These are phyloP conservation scores for Galagoides demidoff DNA, from an alignment of 2,797 vertebrate genomes.

Conservation along the genomic window DNA sequence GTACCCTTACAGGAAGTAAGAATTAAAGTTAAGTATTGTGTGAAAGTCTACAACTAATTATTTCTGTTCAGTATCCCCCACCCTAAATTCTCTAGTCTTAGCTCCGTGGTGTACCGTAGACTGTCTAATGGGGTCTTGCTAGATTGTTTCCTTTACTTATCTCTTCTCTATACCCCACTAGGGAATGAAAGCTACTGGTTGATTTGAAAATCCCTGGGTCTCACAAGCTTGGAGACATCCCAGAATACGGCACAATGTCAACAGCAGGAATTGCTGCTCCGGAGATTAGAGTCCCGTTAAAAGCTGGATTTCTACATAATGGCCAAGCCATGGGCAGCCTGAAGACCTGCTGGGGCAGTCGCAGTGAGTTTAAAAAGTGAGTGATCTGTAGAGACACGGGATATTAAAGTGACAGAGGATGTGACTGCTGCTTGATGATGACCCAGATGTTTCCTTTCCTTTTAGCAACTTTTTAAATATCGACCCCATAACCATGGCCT, in stretches of 20 bases:
- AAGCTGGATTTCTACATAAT: constrained; percentile 92
- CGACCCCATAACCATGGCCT: constrained; percentile 89
- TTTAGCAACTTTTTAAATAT: constrained; percentile 92
- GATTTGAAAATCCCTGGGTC: constrained; percentile 84
- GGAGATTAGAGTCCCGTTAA: constrained; percentile 93
- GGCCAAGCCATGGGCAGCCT: constrained; percentile 92
- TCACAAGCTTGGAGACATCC: constrained; percentile 88
- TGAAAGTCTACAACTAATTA: not conserved
- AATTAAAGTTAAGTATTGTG: not conserved
- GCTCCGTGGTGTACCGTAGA: not conserved
- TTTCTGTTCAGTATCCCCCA: not conserved
- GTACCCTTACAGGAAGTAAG: not conserved
- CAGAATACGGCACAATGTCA: constrained; percentile 92
- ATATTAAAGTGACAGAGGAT: accelerated
- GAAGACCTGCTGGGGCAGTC: constrained; percentile 92
- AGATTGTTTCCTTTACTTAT: constrained; percentile 32
- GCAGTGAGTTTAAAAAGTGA: constrained; percentile 92
- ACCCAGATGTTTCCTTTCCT: constrained; percentile 56
- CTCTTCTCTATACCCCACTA: constrained; percentile 70
- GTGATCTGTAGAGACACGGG: not conserved
- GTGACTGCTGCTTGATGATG: accelerated
- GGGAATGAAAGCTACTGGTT: constrained; percentile 87
- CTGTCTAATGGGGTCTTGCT: not conserved
- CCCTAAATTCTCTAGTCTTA: not conserved
- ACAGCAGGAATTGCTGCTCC: constrained; percentile 95